phyloP scores from a whole-genome alignment of 2,113 vertebrate genomes.

The Melanotaenia duboulayi region DNA sequence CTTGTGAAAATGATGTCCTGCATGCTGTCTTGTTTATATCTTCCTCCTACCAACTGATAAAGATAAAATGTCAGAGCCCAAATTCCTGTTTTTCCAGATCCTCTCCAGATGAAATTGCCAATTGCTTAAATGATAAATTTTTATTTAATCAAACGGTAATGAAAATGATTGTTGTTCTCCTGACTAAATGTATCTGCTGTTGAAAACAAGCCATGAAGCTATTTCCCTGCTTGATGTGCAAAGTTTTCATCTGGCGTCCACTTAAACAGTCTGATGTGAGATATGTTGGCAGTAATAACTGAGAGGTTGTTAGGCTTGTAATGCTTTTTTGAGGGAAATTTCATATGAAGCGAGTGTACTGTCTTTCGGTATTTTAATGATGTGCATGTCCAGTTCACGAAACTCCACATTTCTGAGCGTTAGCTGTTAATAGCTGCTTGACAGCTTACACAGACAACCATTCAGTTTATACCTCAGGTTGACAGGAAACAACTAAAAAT shows the following conservation, averaged over 20 bases:
- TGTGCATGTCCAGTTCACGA: conserved; percentile 29
- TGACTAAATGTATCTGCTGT: not conserved
- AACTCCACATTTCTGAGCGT: conserved; percentile 50
- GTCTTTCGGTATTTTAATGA: conserved; percentile 40
- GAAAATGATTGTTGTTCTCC: not conserved
- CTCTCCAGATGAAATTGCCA: too few species aligned
- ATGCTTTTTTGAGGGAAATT: conserved; percentile 13
- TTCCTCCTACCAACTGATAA: too few species aligned
- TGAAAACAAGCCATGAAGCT: not conserved
- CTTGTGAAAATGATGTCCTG: too few species aligned
- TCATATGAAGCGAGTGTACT: conserved; percentile 36
- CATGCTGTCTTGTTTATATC: too few species aligned
- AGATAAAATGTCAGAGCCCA: too few species aligned
- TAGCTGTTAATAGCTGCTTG: conserved; percentile 63
- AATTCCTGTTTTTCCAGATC: too few species aligned
- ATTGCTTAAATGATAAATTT: not conserved
- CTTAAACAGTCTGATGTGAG: conserved; percentile 6
- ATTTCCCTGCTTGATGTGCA: not conserved
- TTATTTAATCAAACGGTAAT: not conserved
- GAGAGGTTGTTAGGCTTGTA: conserved; percentile 33
- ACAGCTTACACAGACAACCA: conserved; percentile 71
- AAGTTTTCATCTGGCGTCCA: not conserved
- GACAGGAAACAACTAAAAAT: conserved; percentile 84
- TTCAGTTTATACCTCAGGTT: conserved; percentile 74
- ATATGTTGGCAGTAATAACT: conserved; percentile 11